Evolutionary conservation across 1,140 invertebrate species (phyloP), one percentile per base, ranked within the genome.

Genomic region (Solenopsis fugax): DNA sequence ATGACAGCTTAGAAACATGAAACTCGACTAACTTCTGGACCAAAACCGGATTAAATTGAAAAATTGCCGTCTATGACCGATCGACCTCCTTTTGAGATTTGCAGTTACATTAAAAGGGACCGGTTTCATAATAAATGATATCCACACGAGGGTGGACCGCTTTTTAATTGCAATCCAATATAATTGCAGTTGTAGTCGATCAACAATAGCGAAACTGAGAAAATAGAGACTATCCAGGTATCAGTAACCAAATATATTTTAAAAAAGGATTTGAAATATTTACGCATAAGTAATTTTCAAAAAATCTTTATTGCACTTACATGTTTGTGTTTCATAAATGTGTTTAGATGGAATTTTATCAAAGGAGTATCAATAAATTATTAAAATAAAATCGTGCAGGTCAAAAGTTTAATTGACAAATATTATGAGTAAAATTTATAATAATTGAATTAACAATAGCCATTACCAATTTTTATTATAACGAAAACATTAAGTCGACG

Each of bases 11-110:
- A 58, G 76, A 80, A 86, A 80, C 10, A 45, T 34, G 13, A 24
- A 0, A 13, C 29, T 48, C 24, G 12, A 50, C 56, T 48, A 64
- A 12, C 34, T 67, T 82, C 64, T 67, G 4, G 7, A 48, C 29
- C 21, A 82, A 54, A 86, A 82, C 85, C 65, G 85, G 77, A 86
- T 45, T 80, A 81, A 37, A 86, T 60, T 18, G 34, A 86, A 86
- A 82, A 82, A 86, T 86, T 4, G 16, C 52, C 10, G 21, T 71
- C 54, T 82, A 69, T 58, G 85, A 82, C 65, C 77, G 77, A 82
- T 71, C 65, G 85, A 86, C 85, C 85, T 29, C 13, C 45, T 82
- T 86, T 82, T 52, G 29, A 69, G 48, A 21, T 21, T 62, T 0
- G 34, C 18, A 52, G 5, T 69, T 13, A 81, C 16, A 12, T 50